Base-by-base conservation (phyloP, 2,888 invertebrate species). In the Neocrepidodera transversa region DNA sequence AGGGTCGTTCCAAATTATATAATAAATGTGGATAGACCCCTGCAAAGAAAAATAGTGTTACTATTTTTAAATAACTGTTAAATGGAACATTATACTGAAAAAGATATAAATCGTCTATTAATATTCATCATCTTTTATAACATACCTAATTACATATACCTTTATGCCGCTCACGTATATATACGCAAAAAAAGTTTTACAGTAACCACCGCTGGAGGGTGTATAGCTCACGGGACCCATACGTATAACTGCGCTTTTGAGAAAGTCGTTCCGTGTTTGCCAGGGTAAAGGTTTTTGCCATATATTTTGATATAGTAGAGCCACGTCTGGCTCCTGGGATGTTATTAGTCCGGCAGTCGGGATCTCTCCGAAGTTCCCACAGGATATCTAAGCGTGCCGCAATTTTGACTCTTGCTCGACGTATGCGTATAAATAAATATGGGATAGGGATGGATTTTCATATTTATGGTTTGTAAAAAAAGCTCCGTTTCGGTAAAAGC, bases 211-310 rank as follows among this genome's bases (percentile, higher is more conserved):
- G 17, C 50, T 18, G 16, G 50, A 50, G 50, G 50, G 36, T 10
- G 50, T 13, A 50, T 14, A 59, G 23, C 59, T 50, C 59, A 30
- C 45, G 59, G 59, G 59, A 60, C 45, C 59, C 54, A 60, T 60
- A 60, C 49, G 49, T 60, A 54, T 50, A 14, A 20, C 13, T 36
- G 42, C 23, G 30, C 42, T 43, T 45, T 43, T 28, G 30, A 32
- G 20, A 50, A 51, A 53, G 58, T 52, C 45, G 54, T 52, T 63
- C 42, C 49, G 26, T 58, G 63, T 58, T 45, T 20, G 48, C 49
- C 45, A n/a, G n/a, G 52, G 56, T 59, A 59, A 50, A 62, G 62
- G 58, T 58, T 61, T 58, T 58, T 50, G 58, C 55, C 56, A 61
- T 63, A 49, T 56, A 61, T 61, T 63, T 58, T 63, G 56, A 63